Percentiles rank a stretch among this genome's conserved stretches.
Evolutionary conservation across 1,140 invertebrate genomes (phyloP).

Genomic region (Drosophila neocordata): DNA sequence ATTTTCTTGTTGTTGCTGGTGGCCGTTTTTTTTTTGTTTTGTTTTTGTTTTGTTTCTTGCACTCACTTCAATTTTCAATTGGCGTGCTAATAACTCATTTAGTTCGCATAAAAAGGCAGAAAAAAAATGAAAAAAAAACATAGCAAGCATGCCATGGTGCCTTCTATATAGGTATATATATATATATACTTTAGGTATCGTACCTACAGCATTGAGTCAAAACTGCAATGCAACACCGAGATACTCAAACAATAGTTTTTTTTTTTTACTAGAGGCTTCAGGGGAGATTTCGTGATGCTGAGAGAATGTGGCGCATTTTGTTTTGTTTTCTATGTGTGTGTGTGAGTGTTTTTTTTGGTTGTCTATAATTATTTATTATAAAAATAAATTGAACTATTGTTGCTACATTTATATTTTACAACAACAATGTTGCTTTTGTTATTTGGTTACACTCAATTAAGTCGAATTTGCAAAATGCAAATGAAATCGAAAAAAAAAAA

Average conservation of each 20-base stretch:
- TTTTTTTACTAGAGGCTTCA: conserved; percentile 16
- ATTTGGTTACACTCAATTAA: conserved; percentile 77
- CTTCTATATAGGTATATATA: neutral
- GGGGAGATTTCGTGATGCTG: conserved; percentile 53
- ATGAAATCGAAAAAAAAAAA: conserved; percentile 44
- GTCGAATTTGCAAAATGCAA: conserved; percentile 77
- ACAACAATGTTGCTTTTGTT: conserved; percentile 74
- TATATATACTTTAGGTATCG: neutral
- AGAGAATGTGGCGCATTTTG: conserved; percentile 60
- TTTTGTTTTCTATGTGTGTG: conserved; percentile 32
- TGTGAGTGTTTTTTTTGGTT: conserved; percentile 33
- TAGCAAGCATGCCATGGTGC: conserved; percentile 61
- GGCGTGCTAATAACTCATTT: conserved; percentile 81
- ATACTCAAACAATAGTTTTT: conserved; percentile 34
- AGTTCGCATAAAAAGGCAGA: conserved; percentile 67
- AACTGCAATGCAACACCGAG: neutral
- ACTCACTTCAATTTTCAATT: conserved; percentile 72
- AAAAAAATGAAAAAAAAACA: conserved; percentile 26
- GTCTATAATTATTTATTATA: conserved; percentile 76
- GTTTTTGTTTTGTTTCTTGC: conserved; percentile 11
- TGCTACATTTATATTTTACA: conserved; percentile 69
- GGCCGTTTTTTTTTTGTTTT: conserved; percentile 22
- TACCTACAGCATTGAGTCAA: conserved; percentile 3
- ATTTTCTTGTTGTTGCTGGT: conserved; percentile 18
- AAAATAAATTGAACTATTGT: conserved; percentile 82